Conservation (phyloP, 1,140 invertebrate species). For the Eriosoma lanigerum region DNA sequence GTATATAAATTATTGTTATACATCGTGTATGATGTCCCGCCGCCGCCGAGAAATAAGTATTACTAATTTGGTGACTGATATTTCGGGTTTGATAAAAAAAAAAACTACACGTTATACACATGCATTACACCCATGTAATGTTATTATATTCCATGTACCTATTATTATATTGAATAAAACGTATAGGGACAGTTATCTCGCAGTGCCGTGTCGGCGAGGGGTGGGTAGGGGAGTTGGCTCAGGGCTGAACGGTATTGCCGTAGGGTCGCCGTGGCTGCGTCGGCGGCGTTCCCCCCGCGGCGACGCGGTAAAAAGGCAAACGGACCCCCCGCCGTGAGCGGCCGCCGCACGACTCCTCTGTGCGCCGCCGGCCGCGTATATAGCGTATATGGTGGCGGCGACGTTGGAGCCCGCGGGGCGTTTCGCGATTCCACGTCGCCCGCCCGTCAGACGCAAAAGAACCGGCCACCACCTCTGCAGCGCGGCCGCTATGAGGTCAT, state of each 20-base stretch:
- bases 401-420: slow-evolving; percentile 39
- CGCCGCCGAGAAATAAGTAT: too few relatives aligned
- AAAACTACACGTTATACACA: too few relatives aligned
- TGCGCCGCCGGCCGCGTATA: slow-evolving; percentile 7
- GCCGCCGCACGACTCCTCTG: slow-evolving; percentile 45
- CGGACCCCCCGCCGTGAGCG: slow-evolving; percentile 38
- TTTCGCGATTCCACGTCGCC: slow-evolving; percentile 49
- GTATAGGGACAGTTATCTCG: slow-evolving; percentile 15
- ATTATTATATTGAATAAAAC: not conserved
- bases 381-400: not conserved
- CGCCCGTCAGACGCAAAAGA: slow-evolving; percentile 45
- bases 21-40: too few relatives aligned
- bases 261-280: slow-evolving; percentile 23
- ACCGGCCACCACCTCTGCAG: not conserved
- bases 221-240: not conserved
- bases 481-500: slow-evolving; percentile 23
- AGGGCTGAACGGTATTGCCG: not conserved
- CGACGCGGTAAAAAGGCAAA: slow-evolving; percentile 51
- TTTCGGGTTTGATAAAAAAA: too few relatives aligned
- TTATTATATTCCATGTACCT: too few relatives aligned
- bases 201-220: not conserved
- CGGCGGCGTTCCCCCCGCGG: slow-evolving; percentile 44
- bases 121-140: too few relatives aligned
- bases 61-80: too few relatives aligned
- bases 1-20: too few relatives aligned